A percentile compares a stretch with the other conserved stretches of the same genome.
Evolutionary conservation across 2,888 invertebrate genomes (phyloP).

Genomic region (Eupithecia pulchellata): DNA sequence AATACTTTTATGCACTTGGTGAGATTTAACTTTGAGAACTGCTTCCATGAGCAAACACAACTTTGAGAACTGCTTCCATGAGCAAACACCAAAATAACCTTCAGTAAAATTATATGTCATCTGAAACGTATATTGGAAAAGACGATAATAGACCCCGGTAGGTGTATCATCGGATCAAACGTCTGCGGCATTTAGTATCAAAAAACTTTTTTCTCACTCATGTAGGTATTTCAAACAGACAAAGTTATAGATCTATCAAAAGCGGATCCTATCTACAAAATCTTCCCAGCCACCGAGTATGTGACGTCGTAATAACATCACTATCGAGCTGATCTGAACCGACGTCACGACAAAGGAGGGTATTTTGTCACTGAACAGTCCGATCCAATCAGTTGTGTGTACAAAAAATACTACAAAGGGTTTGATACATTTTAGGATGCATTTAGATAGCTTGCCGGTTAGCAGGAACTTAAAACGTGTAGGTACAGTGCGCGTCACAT

Average conservation of each 20-base stretch:
- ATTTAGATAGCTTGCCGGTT: constrained; percentile 14
- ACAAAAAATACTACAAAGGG: constrained; percentile 57
- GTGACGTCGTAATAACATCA: constrained; percentile 85
- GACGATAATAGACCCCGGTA: no score
- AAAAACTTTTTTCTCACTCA: background rate
- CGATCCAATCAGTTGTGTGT: constrained; percentile 77
- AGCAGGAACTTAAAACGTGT: no score
- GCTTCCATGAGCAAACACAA: no score
- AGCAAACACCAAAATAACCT: no score
- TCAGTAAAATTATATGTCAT: no score
- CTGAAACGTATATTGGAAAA: no score
- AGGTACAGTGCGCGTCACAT: no score
- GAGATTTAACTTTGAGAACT: background rate
- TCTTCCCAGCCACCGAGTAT: constrained; percentile 81
- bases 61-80: no score
- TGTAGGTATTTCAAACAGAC: constrained; percentile 36
- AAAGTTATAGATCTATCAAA: constrained; percentile 59
- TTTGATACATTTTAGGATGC: constrained; percentile 18
- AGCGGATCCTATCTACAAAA: constrained; percentile 68
- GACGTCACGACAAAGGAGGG: constrained; percentile 77
- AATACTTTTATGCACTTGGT: background rate
- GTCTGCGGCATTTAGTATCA: no score
- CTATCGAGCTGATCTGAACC: constrained; percentile 76
- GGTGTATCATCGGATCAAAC: no score
- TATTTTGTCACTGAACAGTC: constrained; percentile 84